Evolutionary conservation across 2,797 vertebrate species (phyloP), one percentile per base, ranked within the genome.

Genomic region (Chlorospingus flavigularis): DNA sequence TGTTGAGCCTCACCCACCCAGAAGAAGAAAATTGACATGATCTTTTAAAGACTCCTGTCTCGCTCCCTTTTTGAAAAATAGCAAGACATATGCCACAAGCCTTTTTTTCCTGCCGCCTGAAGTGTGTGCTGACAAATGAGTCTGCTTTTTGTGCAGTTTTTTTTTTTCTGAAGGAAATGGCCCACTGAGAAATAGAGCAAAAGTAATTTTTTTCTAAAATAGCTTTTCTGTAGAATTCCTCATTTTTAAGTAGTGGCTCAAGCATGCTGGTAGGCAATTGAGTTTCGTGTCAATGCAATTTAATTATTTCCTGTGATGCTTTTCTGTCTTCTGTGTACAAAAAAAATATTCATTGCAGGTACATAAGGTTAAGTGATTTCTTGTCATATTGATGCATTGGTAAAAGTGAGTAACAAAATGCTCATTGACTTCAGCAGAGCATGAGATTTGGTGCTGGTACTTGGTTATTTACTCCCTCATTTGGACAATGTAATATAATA

Each of bases 121-220:
- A 92, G 61, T 91, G 60, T 66, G 19, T 77, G 37, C 50, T 95
- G 92, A 90, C 84, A 94, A 93, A 94, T 94, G 83, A 68, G 57
- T 78, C 80, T 93, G 71, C 14, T 84, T 93, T 82, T 89, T 1
- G 0, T 71, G 45, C 20, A n/a, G 58, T 23, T 40, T 61, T 71
- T 4, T 61, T 91, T 89, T 74, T 75, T 10, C 63, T 93, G 71
- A 40, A 79, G 63, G 37, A 89, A 79, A 85, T 70, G 63, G 30
- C 51, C 68, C 53, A 65, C 74, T 71, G 74, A 86, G 67, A 89
- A 96, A 82, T 53, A 78, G 1, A 79, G 55, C 62, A 72, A 83
- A 93, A 92, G 23, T 58, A 82, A 37, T 80, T 61, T 74, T 88
- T 92, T 67, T 76, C 42, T 63, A 19, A 78, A 71, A 33, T 54